Percentiles rank a stretch among this genome's conserved stretches.
Evolutionary conservation across 2,797 vertebrate species (phyloP).

Genomic region (Chiroxiphia lanceolata): DNA sequence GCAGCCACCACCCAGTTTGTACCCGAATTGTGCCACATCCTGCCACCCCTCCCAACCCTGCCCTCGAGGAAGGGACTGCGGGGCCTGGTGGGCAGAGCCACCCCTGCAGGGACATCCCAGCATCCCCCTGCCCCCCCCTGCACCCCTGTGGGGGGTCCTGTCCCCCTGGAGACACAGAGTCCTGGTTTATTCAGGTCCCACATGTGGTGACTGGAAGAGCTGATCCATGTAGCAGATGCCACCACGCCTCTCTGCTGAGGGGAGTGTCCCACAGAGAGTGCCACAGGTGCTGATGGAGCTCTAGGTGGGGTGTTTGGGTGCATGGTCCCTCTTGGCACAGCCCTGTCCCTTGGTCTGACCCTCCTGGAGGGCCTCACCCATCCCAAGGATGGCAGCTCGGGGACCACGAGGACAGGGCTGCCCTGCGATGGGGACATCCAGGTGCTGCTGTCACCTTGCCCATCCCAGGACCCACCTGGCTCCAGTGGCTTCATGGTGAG

Average conservation of each 20-base stretch:
- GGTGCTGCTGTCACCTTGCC: background rate
- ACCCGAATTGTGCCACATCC: background rate
- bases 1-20: background rate
- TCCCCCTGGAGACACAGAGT: fast-evolving
- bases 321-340: background rate
- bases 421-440: background rate
- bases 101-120: background rate
- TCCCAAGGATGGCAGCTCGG: background rate
- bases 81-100: background rate
- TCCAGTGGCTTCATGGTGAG: fast-evolving
- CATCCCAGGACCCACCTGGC: background rate
- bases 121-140: too few species aligned
- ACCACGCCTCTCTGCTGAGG: background rate
- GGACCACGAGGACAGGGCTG: fast-evolving
- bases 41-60: background rate
- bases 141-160: background rate
- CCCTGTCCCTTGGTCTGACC: background rate
- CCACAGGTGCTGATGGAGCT: background rate
- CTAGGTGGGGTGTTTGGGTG: background rate
- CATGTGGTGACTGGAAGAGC: fast-evolving
- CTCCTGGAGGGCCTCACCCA: background rate
- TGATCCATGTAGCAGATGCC: background rate
- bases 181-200: background rate
- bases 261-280: background rate
- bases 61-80: fast-evolving